Percentiles rank a stretch among this genome's conserved stretches.
These are phyloP conservation scores for Acipenser oxyrinchus DNA, from an alignment of 2,797 vertebrate species.

Conservation along the genomic window DNA sequence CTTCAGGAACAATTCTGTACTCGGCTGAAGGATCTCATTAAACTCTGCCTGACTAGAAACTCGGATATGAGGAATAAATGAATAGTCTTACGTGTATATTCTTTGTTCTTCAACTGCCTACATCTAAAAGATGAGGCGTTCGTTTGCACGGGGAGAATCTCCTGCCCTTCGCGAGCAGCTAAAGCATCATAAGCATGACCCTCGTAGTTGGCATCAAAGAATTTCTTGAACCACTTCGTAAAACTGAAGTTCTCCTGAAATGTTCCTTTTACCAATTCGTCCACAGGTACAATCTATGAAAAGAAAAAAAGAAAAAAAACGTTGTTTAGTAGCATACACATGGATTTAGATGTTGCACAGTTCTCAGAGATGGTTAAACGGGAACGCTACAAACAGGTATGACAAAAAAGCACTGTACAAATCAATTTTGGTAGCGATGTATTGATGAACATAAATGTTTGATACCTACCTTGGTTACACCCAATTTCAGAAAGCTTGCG, in stretches of 20 bases:
- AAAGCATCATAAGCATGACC: constrained; percentile 36
- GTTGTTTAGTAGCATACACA: not conserved
- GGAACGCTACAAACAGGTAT: too few species aligned
- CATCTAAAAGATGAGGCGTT: too few species aligned
- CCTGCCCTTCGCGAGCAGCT: constrained; percentile 34
- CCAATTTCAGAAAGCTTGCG: constrained; percentile 39
- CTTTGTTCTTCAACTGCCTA: too few species aligned
- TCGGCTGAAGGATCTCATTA: too few species aligned
- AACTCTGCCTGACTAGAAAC: too few species aligned
- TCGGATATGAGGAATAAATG: too few species aligned
- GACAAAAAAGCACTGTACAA: not conserved
- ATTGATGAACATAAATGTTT: too few species aligned
- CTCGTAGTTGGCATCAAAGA: constrained; percentile 40
- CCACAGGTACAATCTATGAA: constrained; percentile 48
- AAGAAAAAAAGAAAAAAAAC: not conserved
- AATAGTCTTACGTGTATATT: too few species aligned
- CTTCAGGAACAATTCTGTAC: too few species aligned
- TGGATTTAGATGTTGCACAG: not conserved
- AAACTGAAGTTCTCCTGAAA: constrained; percentile 41
- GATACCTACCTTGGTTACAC: constrained; percentile 44
- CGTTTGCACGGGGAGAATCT: constrained; percentile 27
- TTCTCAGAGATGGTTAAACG: not conserved
- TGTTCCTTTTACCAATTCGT: constrained; percentile 45
- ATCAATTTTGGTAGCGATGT: not conserved
- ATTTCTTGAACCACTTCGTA: constrained; percentile 58